phyloP scores from a whole-genome alignment of 2,888 invertebrate species.

The Meloe dianella region DNA sequence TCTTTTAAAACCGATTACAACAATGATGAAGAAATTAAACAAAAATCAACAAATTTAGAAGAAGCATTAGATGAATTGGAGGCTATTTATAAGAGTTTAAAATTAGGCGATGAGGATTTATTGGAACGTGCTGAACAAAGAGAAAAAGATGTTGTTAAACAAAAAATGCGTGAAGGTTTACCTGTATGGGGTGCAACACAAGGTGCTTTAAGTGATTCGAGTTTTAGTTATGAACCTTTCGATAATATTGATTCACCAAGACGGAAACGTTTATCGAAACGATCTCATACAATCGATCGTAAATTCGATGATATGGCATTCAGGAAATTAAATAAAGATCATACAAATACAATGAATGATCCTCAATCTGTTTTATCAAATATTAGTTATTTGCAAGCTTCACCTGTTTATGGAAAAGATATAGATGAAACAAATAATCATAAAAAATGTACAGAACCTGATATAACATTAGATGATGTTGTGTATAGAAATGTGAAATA shows the following conservation, averaged over 20 bases:
- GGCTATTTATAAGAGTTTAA: constrained; percentile 87
- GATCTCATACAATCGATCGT: constrained; percentile 67
- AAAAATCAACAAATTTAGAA: constrained; percentile 81
- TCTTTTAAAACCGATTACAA: constrained; percentile 16
- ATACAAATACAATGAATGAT: constrained; percentile 60
- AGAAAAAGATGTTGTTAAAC: constrained; percentile 60
- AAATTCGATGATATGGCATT: constrained; percentile 83
- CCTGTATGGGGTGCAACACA: constrained; percentile 42
- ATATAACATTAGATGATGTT: constrained; percentile 83
- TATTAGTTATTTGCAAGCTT: constrained; percentile 73
- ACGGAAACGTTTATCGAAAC: constrained; percentile 47
- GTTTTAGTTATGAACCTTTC: constrained; percentile 56
- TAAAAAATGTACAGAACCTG: constrained; percentile 70
- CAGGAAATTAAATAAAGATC: constrained; percentile 71
- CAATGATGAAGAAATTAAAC: constrained; percentile 48
- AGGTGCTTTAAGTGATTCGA: constrained; percentile 57
- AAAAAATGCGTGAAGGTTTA: constrained; percentile 45
- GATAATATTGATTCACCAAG: constrained; percentile 51
- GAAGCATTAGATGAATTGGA: constrained; percentile 89
- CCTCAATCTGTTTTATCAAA: constrained; percentile 61
- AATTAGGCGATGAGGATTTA: constrained; percentile 83
- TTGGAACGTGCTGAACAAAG: constrained; percentile 79
- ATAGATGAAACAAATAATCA: constrained; percentile 57
- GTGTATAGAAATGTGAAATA: constrained; percentile 81
- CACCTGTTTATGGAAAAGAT: constrained; percentile 68